Evolutionary conservation across 2,888 invertebrate species (phyloP).

Genomic region (Drosophila planitibia): DNA sequence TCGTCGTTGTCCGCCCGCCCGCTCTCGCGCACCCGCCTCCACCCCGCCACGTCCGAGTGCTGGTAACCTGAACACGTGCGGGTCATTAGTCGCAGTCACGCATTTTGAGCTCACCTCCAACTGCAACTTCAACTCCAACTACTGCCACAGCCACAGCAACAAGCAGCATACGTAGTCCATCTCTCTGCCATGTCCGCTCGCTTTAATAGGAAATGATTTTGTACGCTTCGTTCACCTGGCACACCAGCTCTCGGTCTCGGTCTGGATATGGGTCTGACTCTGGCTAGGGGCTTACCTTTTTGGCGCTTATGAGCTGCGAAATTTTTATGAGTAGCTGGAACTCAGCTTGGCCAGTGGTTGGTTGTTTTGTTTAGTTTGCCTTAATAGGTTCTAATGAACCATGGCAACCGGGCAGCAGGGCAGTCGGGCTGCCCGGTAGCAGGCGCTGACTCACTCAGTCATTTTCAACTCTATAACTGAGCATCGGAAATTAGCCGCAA

Average conservation of each 20-base stretch:
- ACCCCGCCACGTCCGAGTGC: conserved; percentile 4
- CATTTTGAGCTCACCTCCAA: conserved; percentile 75
- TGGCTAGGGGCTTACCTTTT: conserved; percentile 40
- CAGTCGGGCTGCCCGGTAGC: conserved; percentile 13
- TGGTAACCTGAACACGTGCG: conserved; percentile 76
- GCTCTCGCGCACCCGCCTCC: background rate
- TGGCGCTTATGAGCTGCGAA: conserved; percentile 78
- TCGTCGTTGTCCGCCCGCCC: background rate
- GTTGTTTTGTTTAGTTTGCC: conserved; percentile 38
- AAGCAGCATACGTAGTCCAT: conserved; percentile 39
- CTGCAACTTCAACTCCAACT: conserved; percentile 26
- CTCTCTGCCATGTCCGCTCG: conserved; percentile 62
- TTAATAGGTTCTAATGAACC: conserved; percentile 75
- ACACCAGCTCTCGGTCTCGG: conserved; percentile 10
- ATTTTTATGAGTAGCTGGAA: conserved; percentile 78
- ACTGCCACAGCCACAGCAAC: conserved; percentile 25
- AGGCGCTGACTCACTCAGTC: conserved; percentile 42
- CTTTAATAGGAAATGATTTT: conserved; percentile 80
- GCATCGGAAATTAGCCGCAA: conserved; percentile 24
- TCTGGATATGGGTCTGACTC: conserved; percentile 15
- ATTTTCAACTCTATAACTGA: conserved; percentile 5
- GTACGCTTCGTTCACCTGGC: conserved; percentile 76
- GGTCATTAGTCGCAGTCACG: conserved; percentile 84
- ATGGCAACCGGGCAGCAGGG: conserved; percentile 47
- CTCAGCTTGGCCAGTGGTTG: conserved; percentile 34